phyloP scores from a whole-genome alignment of 2,113 vertebrate species.

The Urocitellus parryii region DNA sequence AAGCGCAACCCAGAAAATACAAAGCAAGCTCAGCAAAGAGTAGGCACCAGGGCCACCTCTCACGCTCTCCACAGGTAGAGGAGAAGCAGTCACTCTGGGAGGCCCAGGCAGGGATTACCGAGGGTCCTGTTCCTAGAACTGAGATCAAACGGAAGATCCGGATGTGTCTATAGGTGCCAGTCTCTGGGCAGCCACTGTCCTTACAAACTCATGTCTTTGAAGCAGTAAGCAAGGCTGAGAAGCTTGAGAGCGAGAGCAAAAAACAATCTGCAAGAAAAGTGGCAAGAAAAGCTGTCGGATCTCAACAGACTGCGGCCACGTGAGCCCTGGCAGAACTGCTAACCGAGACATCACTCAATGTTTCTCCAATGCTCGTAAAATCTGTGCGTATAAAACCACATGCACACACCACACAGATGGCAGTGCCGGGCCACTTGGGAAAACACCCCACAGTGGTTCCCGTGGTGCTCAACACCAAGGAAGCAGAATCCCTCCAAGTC shows the following conservation, averaged over 20 bases:
- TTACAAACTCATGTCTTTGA: slow-evolving; percentile 83
- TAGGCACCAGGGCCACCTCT: not conserved
- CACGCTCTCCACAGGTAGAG: not conserved
- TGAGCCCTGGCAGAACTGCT: accelerated
- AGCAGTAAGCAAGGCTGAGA: slow-evolving; percentile 81
- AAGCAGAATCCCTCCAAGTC: not conserved
- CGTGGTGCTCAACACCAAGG: not conserved
- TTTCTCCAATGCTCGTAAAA: accelerated
- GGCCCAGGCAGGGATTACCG: slow-evolving; percentile 70
- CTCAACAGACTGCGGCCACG: accelerated
- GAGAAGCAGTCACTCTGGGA: not conserved
- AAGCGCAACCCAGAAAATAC: not conserved
- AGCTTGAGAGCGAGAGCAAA: slow-evolving; percentile 77
- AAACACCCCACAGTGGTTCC: accelerated
- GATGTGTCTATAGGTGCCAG: slow-evolving; percentile 76
- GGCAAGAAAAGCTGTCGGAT: slow-evolving; percentile 14
- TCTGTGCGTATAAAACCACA: not conserved
- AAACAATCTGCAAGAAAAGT: slow-evolving; percentile 83
- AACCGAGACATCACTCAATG: accelerated
- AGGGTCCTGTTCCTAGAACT: slow-evolving; percentile 37
- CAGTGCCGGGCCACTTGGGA: accelerated
- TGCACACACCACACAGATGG: not conserved
- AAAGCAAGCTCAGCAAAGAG: not conserved
- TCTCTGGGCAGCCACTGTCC: slow-evolving; percentile 81
- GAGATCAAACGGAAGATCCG: slow-evolving; percentile 78